A percentile compares a stretch with the other conserved stretches of the same genome.
These are phyloP conservation scores for Subanguina moxae DNA, from an alignment of 1,140 invertebrate genomes.

Conservation along the genomic window DNA sequence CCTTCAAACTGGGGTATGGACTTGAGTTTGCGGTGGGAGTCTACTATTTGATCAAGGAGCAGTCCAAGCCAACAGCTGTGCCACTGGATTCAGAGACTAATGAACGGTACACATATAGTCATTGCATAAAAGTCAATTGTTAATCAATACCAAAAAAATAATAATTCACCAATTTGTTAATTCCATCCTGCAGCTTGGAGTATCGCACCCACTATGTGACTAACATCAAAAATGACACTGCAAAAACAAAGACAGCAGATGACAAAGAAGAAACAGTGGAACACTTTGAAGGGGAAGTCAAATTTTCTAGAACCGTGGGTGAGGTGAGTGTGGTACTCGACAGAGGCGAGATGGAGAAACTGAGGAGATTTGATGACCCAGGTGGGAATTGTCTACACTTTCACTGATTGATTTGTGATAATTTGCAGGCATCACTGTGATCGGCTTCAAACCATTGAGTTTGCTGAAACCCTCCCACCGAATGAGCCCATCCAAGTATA, in stretches of 20 bases:
- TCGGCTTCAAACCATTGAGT: constrained; percentile 34
- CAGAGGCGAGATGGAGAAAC: constrained; percentile 26
- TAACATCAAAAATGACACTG: neutral
- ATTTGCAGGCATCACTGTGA: constrained; percentile 27
- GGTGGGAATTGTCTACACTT: constrained; percentile 8
- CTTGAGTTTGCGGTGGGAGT: constrained; percentile 34
- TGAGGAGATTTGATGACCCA: constrained; percentile 31
- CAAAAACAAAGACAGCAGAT: neutral
- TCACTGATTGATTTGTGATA: neutral
- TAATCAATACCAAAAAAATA: constrained; percentile 2
- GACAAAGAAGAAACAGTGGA: constrained; percentile 10
- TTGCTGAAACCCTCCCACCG: constrained; percentile 36
- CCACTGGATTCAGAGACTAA: constrained; percentile 33
- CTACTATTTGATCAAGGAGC: constrained; percentile 36
- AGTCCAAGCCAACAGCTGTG: constrained; percentile 29
- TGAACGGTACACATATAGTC: constrained; percentile 9
- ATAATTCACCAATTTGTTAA: no score
- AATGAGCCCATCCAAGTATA: constrained; percentile 30
- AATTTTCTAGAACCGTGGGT: constrained; percentile 23
- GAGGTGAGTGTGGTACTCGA: constrained; percentile 33
- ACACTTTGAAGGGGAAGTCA: constrained; percentile 28
- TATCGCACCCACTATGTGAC: constrained; percentile 20
- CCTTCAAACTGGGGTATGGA: constrained; percentile 32
- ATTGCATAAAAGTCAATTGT: no score
- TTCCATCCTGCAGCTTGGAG: constrained; percentile 12